A percentile compares a stretch with the other conserved stretches of the same genome.
These are phyloP conservation scores for Nerophis lumbriciformis DNA, from an alignment of 2,113 vertebrate genomes.

Conservation along the genomic window DNA sequence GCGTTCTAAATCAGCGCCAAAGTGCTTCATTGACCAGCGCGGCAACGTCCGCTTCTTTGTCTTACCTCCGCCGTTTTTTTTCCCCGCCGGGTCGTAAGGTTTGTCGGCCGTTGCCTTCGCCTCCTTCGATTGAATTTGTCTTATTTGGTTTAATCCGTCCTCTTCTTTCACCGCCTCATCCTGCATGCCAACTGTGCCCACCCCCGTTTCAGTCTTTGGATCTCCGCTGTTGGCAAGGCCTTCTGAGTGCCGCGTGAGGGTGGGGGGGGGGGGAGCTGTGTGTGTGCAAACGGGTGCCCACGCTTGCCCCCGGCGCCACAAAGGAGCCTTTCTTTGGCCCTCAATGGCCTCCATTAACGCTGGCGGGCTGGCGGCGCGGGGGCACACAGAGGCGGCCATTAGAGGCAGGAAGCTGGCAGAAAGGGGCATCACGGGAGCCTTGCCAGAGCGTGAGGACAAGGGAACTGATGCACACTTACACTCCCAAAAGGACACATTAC, in stretches of 20 bases:
- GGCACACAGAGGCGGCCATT: slow-evolving; percentile 72
- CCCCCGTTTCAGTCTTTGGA: slow-evolving; percentile 67
- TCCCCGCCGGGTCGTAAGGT: slow-evolving; percentile 37
- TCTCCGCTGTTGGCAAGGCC: slow-evolving; percentile 72
- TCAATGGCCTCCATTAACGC: slow-evolving; percentile 76
- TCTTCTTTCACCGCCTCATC: slow-evolving; percentile 28
- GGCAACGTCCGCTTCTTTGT: slow-evolving; percentile 52
- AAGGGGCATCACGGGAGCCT: slow-evolving; percentile 57
- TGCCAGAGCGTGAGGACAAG: slow-evolving; percentile 47
- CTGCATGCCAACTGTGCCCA: slow-evolving; percentile 1
- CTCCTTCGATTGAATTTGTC: slow-evolving; percentile 45
- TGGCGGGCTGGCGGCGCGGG: slow-evolving; percentile 68
- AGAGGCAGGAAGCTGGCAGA: slow-evolving; percentile 73
- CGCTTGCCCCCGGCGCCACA: slow-evolving; percentile 66
- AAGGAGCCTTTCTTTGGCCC: slow-evolving; percentile 69
- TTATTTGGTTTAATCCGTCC: slow-evolving; percentile 48
- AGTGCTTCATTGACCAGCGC: slow-evolving; percentile 25
- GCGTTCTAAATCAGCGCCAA: slow-evolving; percentile 44
- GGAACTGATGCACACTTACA: slow-evolving; percentile 26
- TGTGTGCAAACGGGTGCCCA: slow-evolving; percentile 73
- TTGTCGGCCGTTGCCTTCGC: slow-evolving; percentile 47
- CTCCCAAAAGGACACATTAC: slow-evolving; percentile 40
- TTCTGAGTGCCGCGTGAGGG: slow-evolving; percentile 62
- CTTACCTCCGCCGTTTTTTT: slow-evolving; percentile 37
- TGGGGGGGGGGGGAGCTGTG: slow-evolving; percentile 56